Percentiles rank a stretch among this genome's conserved stretches.
Conservation (phyloP, 1,140 invertebrate species). For the Zaprionus camerounensis region DNA sequence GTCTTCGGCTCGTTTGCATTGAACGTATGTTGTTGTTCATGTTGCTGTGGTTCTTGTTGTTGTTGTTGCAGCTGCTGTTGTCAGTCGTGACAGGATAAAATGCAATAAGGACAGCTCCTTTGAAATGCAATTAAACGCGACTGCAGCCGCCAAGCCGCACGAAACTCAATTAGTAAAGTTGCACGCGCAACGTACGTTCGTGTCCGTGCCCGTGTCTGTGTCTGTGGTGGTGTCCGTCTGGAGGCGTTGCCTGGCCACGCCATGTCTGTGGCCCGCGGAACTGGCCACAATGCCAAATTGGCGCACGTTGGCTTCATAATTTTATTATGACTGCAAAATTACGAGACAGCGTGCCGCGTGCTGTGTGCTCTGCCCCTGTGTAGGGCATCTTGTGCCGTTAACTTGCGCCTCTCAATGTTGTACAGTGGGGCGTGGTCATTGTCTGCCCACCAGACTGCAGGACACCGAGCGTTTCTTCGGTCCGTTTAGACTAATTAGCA, state of each 20-base stretch:
- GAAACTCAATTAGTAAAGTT: slow-evolving; percentile 79
- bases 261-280: slow-evolving; percentile 10
- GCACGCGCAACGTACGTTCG: slow-evolving; percentile 23
- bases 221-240: slow-evolving; percentile 2
- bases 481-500: slow-evolving; percentile 76
- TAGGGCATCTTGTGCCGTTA: slow-evolving; percentile 11
- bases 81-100: slow-evolving; percentile 24
- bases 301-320: slow-evolving; percentile 78
- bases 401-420: slow-evolving; percentile 27
- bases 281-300: slow-evolving; percentile 69
- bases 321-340: slow-evolving; percentile 76
- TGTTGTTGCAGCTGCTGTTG: background rate
- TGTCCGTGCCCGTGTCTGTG: background rate
- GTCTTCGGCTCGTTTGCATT: slow-evolving; percentile 12
- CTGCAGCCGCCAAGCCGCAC: slow-evolving; percentile 52
- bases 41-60: background rate
- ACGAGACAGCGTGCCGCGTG: slow-evolving; percentile 41
- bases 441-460: background rate
- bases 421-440: slow-evolving; percentile 18
- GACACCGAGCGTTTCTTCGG: slow-evolving; percentile 23
- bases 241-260: slow-evolving; percentile 1
- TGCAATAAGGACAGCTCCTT: slow-evolving; percentile 59
- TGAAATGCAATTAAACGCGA: slow-evolving; percentile 75
- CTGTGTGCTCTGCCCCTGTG: slow-evolving; percentile 6
- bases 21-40: background rate